Conservation (phyloP, 2,888 invertebrate species). For the Spilosoma lubricipeda region DNA sequence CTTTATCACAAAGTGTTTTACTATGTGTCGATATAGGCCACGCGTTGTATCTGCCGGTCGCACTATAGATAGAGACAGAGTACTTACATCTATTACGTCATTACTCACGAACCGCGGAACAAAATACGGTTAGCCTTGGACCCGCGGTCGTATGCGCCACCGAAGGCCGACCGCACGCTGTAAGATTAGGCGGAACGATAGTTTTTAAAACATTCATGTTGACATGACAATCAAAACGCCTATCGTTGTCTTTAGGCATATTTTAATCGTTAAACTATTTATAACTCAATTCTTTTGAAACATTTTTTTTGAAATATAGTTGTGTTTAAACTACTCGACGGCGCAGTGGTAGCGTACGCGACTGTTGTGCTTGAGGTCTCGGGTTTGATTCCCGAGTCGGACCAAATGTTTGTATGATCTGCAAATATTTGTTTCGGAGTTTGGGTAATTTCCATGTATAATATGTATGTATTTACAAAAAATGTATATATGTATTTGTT, state of each 20-base stretch:
- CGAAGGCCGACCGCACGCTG: constrained; percentile 59
- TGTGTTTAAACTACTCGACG: background rate
- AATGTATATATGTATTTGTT: no score
- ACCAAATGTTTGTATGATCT: no score
- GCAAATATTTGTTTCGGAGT: no score
- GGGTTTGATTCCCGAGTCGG: no score
- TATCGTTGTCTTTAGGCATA: background rate
- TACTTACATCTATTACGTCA: constrained; percentile 77
- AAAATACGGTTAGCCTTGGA: constrained; percentile 82
- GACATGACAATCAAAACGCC: background rate
- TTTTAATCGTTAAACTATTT: background rate
- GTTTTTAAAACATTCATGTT: background rate
- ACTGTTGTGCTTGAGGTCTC: no score
- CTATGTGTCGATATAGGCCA: constrained; percentile 49
- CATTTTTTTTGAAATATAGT: background rate
- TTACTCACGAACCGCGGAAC: constrained; percentile 79
- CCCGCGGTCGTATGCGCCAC: constrained; percentile 69
- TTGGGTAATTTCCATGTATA: no score
- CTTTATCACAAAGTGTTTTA: constrained; percentile 29
- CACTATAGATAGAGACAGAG: constrained; percentile 66
- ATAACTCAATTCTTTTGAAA: background rate
- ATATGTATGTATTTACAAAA: no score
- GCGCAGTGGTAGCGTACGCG: no score
- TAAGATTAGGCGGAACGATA: constrained; percentile 45
- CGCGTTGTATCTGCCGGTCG: constrained; percentile 51